phyloP scores from a whole-genome alignment of 2,797 vertebrate species.

The Notolabrus celidotus region DNA sequence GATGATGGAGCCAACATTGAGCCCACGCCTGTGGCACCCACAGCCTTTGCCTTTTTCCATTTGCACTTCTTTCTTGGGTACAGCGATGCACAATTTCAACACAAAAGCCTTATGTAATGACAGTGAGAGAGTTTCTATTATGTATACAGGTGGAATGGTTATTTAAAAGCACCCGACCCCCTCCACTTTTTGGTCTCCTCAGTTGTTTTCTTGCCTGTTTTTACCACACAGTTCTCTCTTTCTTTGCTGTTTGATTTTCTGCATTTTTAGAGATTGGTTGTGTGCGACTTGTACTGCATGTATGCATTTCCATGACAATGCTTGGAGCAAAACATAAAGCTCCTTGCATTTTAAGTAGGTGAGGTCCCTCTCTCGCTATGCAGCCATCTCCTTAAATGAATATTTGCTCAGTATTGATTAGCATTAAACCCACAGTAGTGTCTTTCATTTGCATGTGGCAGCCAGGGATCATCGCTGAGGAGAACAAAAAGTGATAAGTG shows the following conservation, averaged over 20 bases:
- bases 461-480: conserved; percentile 52
- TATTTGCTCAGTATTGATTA: conserved; percentile 81
- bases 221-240: conserved; percentile 34
- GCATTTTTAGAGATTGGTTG: conserved; percentile 2
- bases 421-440: conserved; percentile 71
- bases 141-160: conserved; percentile 70
- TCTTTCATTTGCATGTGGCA: conserved; percentile 76
- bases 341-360: conserved; percentile 71
- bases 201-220: conserved; percentile 48
- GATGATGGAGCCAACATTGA: conserved; percentile 75
- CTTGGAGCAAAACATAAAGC: conserved; percentile 28
- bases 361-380: conserved; percentile 47
- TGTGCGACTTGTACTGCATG: conserved; percentile 18
- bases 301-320: conserved; percentile 36
- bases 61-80: conserved; percentile 63
- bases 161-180: conserved; percentile 57
- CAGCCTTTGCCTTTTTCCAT: conserved; percentile 70
- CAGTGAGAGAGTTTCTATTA: conserved; percentile 70
- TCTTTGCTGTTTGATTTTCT: conserved; percentile 30
- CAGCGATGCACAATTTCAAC: conserved; percentile 64
- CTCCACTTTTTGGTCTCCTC: conserved; percentile 45
- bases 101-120: conserved; percentile 75
- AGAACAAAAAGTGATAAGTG: conserved; percentile 32
- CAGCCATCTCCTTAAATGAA: conserved; percentile 72
- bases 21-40: conserved; percentile 69